Base-by-base conservation (phyloP, 2,797 vertebrate species). In the Meda fulgida region DNA sequence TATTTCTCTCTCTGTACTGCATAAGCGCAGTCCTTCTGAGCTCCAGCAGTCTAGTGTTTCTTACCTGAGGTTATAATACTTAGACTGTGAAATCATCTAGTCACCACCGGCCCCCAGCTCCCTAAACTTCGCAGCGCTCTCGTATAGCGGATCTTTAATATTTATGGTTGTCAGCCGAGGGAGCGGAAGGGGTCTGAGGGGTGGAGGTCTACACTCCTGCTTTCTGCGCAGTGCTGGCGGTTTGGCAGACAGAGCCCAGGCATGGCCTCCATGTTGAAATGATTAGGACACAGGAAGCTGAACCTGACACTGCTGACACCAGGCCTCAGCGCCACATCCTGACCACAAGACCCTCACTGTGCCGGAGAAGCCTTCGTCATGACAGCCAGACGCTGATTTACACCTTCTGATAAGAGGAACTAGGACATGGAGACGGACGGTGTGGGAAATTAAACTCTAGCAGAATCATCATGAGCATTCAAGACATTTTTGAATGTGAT, bases 221-320 rank as follows among this genome's bases (percentile, higher is more conserved):
- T 92, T 90, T 92, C 92, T 84, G 86, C 87, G 73, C 92, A 91
- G 91, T 90, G 89, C 86, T 85, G 88, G 86, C 65, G 46, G 85
- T 89, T 77, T 67, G 83, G 86, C 85, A 89, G 90, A 89, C 87
- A 87, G 69, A 82, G 91, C 89, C 90, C 90, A 92, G 90, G 90
- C 89, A 89, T 63, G 21, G 91, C 91, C 90, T 85, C 91, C 95
- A 96, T 94, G 89, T 88, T 96, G 95, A 95, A 96, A 90, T 96
- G 94, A 97, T 97, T 96, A 96, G 90, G 91, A 92, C 88, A 93
- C 94, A 96, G 96, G 95, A 97, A 97, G 94, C 93, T 90, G 91
- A 95, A 96, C 90, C 94, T 96, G 96, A 96, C 95, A 92, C 93
- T 91, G 92, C 91, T 95, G 95, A 97, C 96, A 96, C 93, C 85